Evolutionary conservation across 2,888 invertebrate genomes (phyloP).

Genomic region (Leptura quadrifasciata): DNA sequence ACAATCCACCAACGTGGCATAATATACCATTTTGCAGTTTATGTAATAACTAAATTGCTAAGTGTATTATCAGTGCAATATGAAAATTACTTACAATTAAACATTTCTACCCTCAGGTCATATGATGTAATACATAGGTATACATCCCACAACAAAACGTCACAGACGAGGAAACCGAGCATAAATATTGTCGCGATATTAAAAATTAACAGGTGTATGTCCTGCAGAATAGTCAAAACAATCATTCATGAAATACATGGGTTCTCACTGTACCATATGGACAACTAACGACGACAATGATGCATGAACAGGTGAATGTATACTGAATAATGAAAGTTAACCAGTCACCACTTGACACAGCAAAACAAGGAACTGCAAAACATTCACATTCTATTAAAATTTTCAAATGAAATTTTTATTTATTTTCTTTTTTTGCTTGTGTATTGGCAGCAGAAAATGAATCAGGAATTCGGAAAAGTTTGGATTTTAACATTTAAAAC

Average conservation of each 20-base stretch:
- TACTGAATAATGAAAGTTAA: conserved; percentile 68
- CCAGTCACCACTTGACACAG: conserved; percentile 61
- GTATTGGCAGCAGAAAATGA: background rate
- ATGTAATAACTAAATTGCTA: conserved; percentile 47
- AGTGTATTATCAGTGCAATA: conserved; percentile 15
- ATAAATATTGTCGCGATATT: conserved; percentile 14
- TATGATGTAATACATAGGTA: conserved; percentile 52
- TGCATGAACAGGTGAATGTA: conserved; percentile 70
- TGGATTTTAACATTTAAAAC: conserved; percentile 34
- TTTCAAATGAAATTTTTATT: conserved; percentile 36
- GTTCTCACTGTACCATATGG: conserved; percentile 65
- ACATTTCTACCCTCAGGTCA: conserved; percentile 45
- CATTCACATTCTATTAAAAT: conserved; percentile 52
- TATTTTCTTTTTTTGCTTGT: conserved; percentile 1
- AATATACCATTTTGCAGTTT: conserved; percentile 45
- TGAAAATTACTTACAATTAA: conserved; percentile 49
- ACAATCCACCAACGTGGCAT: conserved; percentile 61
- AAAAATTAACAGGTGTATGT: background rate
- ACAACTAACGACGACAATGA: conserved; percentile 59
- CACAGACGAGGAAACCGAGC: conserved; percentile 34
- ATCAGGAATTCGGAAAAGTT: background rate
- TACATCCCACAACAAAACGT: conserved; percentile 47
- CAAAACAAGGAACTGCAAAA: conserved; percentile 58
- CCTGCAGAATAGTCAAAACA: background rate
- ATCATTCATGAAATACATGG: conserved; percentile 27